Percentiles rank a stretch among this genome's conserved stretches.
phyloP scores from a whole-genome alignment of 2,888 invertebrate species.

The Phasia obesa region DNA sequence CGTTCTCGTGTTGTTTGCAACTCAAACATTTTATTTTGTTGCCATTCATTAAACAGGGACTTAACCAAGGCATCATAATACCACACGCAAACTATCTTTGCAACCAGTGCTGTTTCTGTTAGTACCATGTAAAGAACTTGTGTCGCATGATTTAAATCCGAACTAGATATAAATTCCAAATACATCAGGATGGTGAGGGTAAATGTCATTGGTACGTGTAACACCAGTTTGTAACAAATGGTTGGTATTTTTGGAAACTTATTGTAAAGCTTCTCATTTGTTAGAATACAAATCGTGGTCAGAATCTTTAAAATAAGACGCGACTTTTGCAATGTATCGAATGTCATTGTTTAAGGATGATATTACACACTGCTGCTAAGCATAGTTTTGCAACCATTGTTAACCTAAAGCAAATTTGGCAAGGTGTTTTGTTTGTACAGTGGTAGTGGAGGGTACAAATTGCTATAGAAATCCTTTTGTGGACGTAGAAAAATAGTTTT shows the following conservation, averaged over 20 bases:
- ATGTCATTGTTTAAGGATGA: too few species aligned
- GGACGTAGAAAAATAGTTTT: too few species aligned
- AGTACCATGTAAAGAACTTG: conserved; percentile 78
- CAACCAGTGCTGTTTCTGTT: conserved; percentile 75
- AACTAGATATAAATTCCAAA: conserved; percentile 75
- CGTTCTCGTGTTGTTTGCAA: conserved; percentile 72
- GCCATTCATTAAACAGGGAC: conserved; percentile 73
- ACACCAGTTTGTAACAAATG: conserved; percentile 55
- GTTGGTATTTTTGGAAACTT: conserved; percentile 15
- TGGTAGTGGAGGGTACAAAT: too few species aligned
- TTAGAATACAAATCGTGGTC: conserved; percentile 30
- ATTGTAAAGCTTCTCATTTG: conserved; percentile 30
- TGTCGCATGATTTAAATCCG: conserved; percentile 75
- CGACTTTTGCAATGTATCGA: too few species aligned
- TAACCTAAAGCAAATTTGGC: too few species aligned
- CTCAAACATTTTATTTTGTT: conserved; percentile 64
- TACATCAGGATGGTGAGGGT: conserved; percentile 76
- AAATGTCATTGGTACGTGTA: conserved; percentile 75
- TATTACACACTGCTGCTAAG: too few species aligned
- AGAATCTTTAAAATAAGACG: conserved; percentile 47
- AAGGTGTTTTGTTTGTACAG: too few species aligned
- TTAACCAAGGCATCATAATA: conserved; percentile 68
- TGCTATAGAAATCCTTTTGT: too few species aligned
- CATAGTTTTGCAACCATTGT: too few species aligned
- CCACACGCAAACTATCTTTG: conserved; percentile 78